phyloP scores from a whole-genome alignment of 2,113 vertebrate species.

The human region DNA sequence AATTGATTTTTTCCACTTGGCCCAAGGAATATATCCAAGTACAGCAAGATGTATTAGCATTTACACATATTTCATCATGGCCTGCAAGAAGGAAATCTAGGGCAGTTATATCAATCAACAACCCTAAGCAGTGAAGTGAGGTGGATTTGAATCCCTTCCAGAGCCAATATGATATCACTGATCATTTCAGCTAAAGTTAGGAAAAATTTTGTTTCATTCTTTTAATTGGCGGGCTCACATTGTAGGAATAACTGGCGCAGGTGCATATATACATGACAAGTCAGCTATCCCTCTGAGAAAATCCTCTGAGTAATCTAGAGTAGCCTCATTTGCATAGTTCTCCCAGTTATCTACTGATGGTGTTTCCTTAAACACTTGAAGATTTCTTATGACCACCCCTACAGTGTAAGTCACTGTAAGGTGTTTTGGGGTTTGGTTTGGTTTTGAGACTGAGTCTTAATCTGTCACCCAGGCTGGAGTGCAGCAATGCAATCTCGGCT shows the following conservation, averaged over 20 bases:
- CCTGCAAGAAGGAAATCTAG: neutral
- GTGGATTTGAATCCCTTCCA: neutral
- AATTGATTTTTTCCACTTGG: conserved; percentile 4
- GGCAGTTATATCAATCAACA: neutral
- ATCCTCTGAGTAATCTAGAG: neutral
- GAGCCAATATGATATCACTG: neutral
- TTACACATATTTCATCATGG: neutral
- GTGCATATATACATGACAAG: neutral
- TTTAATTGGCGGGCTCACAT: neutral
- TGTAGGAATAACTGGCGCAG: neutral
- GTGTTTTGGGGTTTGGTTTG: neutral
- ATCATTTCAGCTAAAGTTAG: neutral
- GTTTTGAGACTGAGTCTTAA: too few relatives aligned
- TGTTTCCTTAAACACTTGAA: conserved; percentile 23
- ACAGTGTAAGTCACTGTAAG: neutral
- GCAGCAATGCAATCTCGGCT: too few relatives aligned
- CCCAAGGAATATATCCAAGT: neutral
- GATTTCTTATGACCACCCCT: neutral
- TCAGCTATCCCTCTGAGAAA: neutral
- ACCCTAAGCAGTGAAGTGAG: neutral
- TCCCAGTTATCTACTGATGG: neutral
- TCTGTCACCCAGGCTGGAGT: too few relatives aligned
- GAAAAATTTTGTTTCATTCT: neutral
- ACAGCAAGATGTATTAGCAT: neutral
- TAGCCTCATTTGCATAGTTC: neutral